Evolutionary conservation across 2,888 invertebrate genomes (phyloP), one percentile per base, ranked within the genome.

Genomic region (Pterobdella sp.): DNA sequence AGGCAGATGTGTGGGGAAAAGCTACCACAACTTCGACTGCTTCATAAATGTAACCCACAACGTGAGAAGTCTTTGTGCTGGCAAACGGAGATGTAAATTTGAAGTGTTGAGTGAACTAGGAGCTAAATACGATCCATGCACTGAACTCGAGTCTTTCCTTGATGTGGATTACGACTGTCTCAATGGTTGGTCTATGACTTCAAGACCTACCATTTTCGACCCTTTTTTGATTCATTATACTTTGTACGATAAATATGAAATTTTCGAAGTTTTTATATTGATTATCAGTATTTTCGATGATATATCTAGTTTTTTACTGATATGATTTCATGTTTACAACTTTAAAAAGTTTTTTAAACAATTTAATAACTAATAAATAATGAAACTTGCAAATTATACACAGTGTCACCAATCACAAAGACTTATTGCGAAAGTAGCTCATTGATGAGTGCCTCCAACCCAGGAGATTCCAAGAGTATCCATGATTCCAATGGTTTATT

Each of bases 81-180:
- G 69, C 7, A 42, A 32, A n/a, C 34, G 49, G 52, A 52, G 26
- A 1, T 69, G 69, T 49, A 52, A 31, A 7, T 26, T 69, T 1
- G 31, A 42, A 26, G 69, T 69, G 3, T 52, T 69, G 69, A 32
- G 42, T 37, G 69, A 31, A 31, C 52, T 69, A 32, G 60, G 60
- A 4, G 69, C 69, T 52, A 42, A 34, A 31, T 22, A 52, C 32
- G 32, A 37, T 29, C 69, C 69, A 3, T 69, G 69, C 32, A 2
- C 69, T 22, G 69, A 69, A 31, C 22, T 69, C 26, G 69, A 69
- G 31, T 69, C 69, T 1, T 69, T 42, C 32, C 69, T 69, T 49
- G 69, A 69, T 14, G 52, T 69, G 49, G 69, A 69, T 7, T 69
- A 69, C 26, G 32, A 42, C n/a, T 69, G 69, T n/a, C 1, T 69